Base-by-base conservation (phyloP, 2,797 vertebrate genomes). In the Vespertilio murinus region DNA sequence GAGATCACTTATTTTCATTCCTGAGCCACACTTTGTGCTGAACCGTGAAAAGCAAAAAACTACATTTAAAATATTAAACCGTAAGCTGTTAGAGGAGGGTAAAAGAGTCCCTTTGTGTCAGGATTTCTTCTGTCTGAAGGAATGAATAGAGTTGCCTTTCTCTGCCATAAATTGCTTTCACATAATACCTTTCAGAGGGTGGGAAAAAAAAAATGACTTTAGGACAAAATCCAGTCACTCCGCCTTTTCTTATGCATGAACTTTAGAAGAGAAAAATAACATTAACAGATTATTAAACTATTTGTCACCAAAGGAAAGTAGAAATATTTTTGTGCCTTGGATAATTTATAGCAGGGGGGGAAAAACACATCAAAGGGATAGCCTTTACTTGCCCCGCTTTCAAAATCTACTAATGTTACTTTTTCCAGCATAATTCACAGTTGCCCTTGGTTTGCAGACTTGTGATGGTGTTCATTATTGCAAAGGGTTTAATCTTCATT, bases 1-100 rank as follows among this genome's bases (percentile, higher is more conserved):
- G 14, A 84, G 84, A 93, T 88, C 88, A 59, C 70, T 96, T 96
- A 92, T 96, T 96, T 97, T 95, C 95, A 90, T 93, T 82, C 92
- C 71, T 54, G 33, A 90, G 61, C 59, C 94, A 88, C 40, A 75
- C 85, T 96, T 95, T 77, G 13, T 94, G 54, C 86, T 84, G 56
- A 95, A 88, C 38, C 82, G 56, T 90, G 52, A 87, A 95, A 95
- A 96, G 47, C 45, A 95, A 93, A 97, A 93, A 67, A n/a, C n/a
- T 88, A 61, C 70, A 78, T 88, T 96, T 95, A 86, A 91, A 96
- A 95, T 87, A 79, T 96, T 93, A 93, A 97, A 84, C 74, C 18
- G 7, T 95, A 90, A 94, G 77, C 88, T 90, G 49, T 93, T 93
- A 94, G 78, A 86, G 73, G 87, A 56, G 40, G 71, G 73, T 85